phyloP scores from a whole-genome alignment of 1,140 invertebrate genomes.

The Atopsyche davidsoni region DNA sequence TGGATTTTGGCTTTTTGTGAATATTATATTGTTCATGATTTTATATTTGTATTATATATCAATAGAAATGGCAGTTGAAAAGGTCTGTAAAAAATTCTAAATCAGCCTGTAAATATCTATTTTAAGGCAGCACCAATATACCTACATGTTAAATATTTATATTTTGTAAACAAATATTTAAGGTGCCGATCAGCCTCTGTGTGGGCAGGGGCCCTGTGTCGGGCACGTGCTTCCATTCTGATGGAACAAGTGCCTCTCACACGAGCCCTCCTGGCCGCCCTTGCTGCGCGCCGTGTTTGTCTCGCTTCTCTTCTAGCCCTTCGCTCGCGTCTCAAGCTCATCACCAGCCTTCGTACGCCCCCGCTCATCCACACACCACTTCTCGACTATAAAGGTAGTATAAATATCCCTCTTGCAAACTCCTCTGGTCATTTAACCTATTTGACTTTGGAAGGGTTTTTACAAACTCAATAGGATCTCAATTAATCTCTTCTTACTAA shows the following conservation, averaged over 20 bases:
- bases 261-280: conserved; percentile 8
- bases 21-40: neutral
- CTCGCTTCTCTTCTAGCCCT: conserved; percentile 41
- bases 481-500: neutral
- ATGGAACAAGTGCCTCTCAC: conserved; percentile 7
- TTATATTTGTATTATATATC: too few species aligned
- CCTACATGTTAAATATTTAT: neutral
- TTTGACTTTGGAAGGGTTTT: too few species aligned
- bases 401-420: neutral
- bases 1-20: neutral
- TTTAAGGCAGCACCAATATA: too few species aligned
- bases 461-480: too few species aligned
- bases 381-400: conserved; percentile 39
- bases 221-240: conserved; percentile 16
- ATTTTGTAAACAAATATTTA: neutral
- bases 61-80: too few species aligned
- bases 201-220: conserved; percentile 25
- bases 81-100: too few species aligned
- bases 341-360: conserved; percentile 29
- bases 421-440: neutral
- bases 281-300: conserved; percentile 34
- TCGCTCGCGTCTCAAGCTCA: conserved; percentile 36
- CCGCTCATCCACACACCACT: conserved; percentile 31
- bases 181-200: conserved; percentile 26
- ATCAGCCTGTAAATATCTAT: too few species aligned